Evolutionary conservation across 2,113 vertebrate species (phyloP), one percentile per base, ranked within the genome.

Genomic region (Eulacestoma nigropectus): DNA sequence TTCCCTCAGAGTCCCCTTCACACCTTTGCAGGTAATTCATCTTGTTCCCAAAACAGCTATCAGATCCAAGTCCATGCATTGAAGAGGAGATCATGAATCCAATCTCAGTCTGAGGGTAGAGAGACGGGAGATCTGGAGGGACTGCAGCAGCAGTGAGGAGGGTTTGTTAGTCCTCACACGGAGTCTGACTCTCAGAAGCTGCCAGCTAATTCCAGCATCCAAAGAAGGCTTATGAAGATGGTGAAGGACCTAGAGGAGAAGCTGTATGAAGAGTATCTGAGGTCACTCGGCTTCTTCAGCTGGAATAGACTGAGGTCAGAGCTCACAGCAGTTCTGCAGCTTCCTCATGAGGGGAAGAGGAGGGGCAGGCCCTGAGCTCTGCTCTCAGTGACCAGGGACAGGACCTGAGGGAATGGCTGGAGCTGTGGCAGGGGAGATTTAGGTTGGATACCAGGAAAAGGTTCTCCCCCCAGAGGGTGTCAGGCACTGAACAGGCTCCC

Each of bases 261-360:
- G 46, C 2, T 22, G 6, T 25, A 30, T 47, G 32, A 64, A 11
- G 17, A 49, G 13, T 41, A 32, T 21, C 49, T 52, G 77, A 53
- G 33, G 46, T 59, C 16, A 17, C 29, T n/a, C 60, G 19, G 4
- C 8, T 19, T 59, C 13, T n/a, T 67, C 33, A 59, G 39, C 7
- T 52, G 16, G 10, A 73, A 15, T 5, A 69, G 60, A 21, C 23
- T 17, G 33, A 59, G 11, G 13, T 3, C 19, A 74, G 68, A 52
- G 2, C 19, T 74, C 60, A n/a, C 16, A 74, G 11, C 8, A 14
- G 11, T 18, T 67, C 27, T 65, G 44, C 59, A 57, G 15, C 19
- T 74, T 81, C 39, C 23, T 59, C 33, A 3, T 0, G 0, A 52
- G 23, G 3, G 50, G 42, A 41, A 6, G 8, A 50, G 15, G 7